Percentiles rank a stretch among this genome's conserved stretches.
Conservation (phyloP, 2,797 vertebrate species). For the Bovichtus diacanthus region DNA sequence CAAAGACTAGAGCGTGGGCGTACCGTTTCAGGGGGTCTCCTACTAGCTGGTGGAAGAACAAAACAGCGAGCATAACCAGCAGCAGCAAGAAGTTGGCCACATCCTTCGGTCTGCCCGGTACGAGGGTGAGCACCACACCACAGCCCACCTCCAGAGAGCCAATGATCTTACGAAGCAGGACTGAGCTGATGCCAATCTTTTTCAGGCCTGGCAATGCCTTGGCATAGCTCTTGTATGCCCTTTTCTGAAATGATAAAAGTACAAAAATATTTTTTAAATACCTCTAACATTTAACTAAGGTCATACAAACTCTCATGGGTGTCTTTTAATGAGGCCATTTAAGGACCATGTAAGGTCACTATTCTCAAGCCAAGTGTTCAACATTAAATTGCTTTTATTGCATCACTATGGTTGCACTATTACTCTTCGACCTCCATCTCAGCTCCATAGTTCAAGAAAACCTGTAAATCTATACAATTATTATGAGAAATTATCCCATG, state of each 20-base stretch:
- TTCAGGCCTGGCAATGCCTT: slow-evolving; percentile 95
- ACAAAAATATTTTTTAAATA: slow-evolving; percentile 18
- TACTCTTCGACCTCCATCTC: too few species aligned
- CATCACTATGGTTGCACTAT: not conserved
- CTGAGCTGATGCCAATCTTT: slow-evolving; percentile 96
- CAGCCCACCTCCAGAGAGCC: slow-evolving; percentile 95
- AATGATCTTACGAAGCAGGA: slow-evolving; percentile 96
- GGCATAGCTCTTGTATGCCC: slow-evolving; percentile 98
- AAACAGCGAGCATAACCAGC: slow-evolving; percentile 94
- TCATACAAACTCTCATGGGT: not conserved
- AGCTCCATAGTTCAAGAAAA: not conserved
- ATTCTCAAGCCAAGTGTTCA: not conserved
- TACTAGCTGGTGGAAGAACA: slow-evolving; percentile 98
- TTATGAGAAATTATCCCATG: not conserved
- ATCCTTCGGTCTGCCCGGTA: slow-evolving; percentile 95
- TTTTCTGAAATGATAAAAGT: slow-evolving; percentile 89
- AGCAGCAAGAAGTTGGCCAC: slow-evolving; percentile 98
- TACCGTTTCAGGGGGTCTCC: slow-evolving; percentile 98
- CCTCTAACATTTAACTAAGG: not conserved
- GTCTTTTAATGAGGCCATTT: not conserved
- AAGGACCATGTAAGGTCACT: slow-evolving; percentile 14
- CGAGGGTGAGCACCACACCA: slow-evolving; percentile 95
- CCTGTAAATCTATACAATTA: not conserved
- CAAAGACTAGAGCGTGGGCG: slow-evolving; percentile 97
- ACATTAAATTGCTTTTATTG: slow-evolving; percentile 6